Conservation (phyloP, 2,113 vertebrate species). For the Lasiurus cinereus region DNA sequence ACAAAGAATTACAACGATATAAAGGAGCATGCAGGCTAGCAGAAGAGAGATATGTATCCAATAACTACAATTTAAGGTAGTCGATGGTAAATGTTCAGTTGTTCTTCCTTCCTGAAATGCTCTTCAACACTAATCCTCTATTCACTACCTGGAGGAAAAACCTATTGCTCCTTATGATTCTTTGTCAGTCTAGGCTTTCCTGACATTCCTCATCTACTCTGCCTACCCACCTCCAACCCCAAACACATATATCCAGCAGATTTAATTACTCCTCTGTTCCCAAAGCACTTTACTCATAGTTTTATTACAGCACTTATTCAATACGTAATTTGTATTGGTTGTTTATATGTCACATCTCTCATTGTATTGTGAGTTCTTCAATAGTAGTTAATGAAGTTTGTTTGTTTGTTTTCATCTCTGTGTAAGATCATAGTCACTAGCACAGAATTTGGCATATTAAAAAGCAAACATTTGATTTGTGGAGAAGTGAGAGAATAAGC, state of each 20-base stretch:
- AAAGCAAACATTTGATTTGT: not conserved
- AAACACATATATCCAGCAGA: not conserved
- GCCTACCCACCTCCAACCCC: not conserved
- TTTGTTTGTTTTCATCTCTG: conserved; percentile 24
- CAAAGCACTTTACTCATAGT: conserved; percentile 47
- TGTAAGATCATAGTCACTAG: conserved; percentile 11
- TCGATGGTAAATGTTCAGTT: conserved; percentile 2
- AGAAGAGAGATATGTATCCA: not conserved
- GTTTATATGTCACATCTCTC: not conserved
- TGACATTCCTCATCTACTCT: not conserved
- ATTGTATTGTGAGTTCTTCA: conserved; percentile 14
- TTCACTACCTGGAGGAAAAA: conserved; percentile 43
- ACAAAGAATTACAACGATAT: not conserved
- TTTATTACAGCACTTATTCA: conserved; percentile 64
- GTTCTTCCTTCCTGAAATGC: conserved; percentile 32
- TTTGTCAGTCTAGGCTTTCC: conserved; percentile 17
- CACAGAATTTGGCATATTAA: not conserved
- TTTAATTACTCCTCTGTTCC: conserved; percentile 44
- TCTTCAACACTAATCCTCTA: conserved; percentile 9
- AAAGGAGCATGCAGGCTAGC: not conserved
- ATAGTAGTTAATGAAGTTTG: conserved; percentile 19
- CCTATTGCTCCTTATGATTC: not conserved
- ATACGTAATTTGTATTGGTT: conserved; percentile 43
- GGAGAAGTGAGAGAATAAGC: not conserved
- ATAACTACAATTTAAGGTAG: not conserved